These are phyloP conservation scores for Caenorhabditis afra DNA, from an alignment of 2,888 invertebrate genomes.

Conservation along the genomic window DNA sequence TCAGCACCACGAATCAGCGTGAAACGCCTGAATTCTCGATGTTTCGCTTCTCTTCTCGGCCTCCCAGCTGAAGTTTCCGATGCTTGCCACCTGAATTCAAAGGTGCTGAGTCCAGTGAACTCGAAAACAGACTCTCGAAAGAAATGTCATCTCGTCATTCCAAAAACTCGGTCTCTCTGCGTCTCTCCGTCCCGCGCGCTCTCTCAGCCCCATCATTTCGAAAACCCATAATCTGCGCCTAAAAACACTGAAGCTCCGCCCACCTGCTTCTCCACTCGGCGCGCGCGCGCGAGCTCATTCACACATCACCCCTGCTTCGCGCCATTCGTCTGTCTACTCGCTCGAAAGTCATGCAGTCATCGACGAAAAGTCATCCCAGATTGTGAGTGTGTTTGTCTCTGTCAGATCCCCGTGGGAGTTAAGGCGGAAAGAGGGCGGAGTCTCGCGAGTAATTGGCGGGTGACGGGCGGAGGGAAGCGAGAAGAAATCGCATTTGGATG, in stretches of 20 bases:
- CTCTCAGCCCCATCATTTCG: constrained; percentile 1
- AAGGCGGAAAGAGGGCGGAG: constrained; percentile 26
- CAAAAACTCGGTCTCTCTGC: constrained; percentile 5
- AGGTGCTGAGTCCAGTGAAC: neutral
- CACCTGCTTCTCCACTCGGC: neutral
- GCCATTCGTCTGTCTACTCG: neutral
- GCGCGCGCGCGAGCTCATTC: neutral
- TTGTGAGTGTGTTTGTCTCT: constrained; percentile 31
- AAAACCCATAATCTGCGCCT: constrained; percentile 25
- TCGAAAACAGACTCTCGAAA: too few species aligned
- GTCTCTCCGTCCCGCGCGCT: constrained; percentile 2
- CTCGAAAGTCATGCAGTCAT: constrained; percentile 24
- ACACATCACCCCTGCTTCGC: neutral
- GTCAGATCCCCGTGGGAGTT: constrained; percentile 1
- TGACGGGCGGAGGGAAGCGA: constrained; percentile 3
- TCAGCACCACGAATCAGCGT: neutral
- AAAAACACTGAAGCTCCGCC: constrained; percentile 24
- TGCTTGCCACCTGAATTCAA: neutral
- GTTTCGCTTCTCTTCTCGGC: neutral
- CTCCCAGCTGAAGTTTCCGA: too few species aligned
- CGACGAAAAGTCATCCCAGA: constrained; percentile 36
- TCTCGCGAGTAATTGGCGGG: constrained; percentile 28
- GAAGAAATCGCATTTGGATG: constrained; percentile 30
- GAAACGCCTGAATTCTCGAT: neutral
- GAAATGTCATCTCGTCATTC: constrained; percentile 2